phyloP scores from a whole-genome alignment of 30 jellyfish, hydroid and myxozoan genomes.

The Cassiopea xamachana region DNA sequence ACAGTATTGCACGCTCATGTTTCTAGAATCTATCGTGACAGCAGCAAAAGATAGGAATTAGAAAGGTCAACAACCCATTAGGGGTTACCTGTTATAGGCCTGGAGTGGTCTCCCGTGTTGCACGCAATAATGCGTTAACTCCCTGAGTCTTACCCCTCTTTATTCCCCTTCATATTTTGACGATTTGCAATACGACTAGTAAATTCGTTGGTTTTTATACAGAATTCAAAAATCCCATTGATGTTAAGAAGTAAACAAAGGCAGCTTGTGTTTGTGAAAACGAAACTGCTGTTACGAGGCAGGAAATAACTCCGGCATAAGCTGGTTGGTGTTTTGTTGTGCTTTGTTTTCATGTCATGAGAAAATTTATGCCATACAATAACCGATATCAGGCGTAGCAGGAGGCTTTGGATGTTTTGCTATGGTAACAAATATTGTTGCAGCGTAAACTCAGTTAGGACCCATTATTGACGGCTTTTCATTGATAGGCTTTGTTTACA shows the following conservation, averaged over 20 bases:
- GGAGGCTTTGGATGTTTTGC: not conserved
- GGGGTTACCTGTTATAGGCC: no score
- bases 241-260: not conserved
- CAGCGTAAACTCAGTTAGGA: not conserved
- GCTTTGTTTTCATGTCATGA: constrained; percentile 1
- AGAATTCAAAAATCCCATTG: not conserved
- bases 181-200: not conserved
- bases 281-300: not conserved
- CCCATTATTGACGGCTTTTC: not conserved
- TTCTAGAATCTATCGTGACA: no score
- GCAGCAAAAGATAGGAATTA: no score
- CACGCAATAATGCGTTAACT: no score
- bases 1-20: no score
- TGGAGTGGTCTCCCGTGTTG: no score
- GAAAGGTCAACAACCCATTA: no score
- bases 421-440: not conserved
- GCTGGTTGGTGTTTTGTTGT: not conserved
- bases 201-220: not conserved
- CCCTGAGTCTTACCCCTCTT: not conserved
- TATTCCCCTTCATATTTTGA: not conserved
- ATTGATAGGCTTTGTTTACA: not conserved
- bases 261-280: not conserved
- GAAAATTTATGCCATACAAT: not conserved
- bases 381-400: not conserved
- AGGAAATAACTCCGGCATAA: not conserved